Base-by-base conservation (phyloP, 2,888 invertebrate species). In the Agrochola lota region DNA sequence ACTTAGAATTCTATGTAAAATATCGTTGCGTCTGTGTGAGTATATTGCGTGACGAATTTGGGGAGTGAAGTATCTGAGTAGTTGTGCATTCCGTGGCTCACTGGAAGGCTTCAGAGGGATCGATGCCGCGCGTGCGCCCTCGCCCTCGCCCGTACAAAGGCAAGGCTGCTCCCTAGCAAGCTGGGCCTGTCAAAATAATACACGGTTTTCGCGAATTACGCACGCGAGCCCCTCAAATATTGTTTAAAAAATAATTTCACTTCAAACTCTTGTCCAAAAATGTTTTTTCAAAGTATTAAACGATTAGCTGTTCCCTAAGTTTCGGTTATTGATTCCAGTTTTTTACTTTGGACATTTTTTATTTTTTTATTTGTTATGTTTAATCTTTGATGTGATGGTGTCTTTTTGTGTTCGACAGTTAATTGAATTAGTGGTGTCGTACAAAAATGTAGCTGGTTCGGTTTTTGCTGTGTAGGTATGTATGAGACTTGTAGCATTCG, bases 131-230 rank as follows among this genome's bases (percentile, higher is more conserved):
- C 95, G 85, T 94, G 96, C 96, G 96, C 90, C 64, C 81, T 72
- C 30, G 83, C 67, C 88, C 84, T 87, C 84, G 91, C 94, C 94
- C 93, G 94, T 94, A 93, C 95, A 95, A 95, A 95, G 94, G 93
- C 94, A 87, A 92, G 93, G 91, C 93, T 92, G 94, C 93, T 91
- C 93, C 91, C 92, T 88, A 85, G 89, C 91, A 89, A 88, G 92
- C 92, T 89, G 90, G 92, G 93, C 90, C 93, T 95, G 95, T 95
- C 95, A 95, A 95, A 96, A 95, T 95, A 95, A 91, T 87, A 93
- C 91, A 90, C 87, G 90, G 89, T 90, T 90, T 92, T 92, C 91
- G 92, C 91, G 90, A 93, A 92, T 90, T 91, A 89, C 85, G 84
- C 91, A 92, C 91, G 91, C 91, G 89, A 90, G 77, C 81, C 78